phyloP scores from a whole-genome alignment of 2,797 vertebrate species.

The Oreortyx pictus region DNA sequence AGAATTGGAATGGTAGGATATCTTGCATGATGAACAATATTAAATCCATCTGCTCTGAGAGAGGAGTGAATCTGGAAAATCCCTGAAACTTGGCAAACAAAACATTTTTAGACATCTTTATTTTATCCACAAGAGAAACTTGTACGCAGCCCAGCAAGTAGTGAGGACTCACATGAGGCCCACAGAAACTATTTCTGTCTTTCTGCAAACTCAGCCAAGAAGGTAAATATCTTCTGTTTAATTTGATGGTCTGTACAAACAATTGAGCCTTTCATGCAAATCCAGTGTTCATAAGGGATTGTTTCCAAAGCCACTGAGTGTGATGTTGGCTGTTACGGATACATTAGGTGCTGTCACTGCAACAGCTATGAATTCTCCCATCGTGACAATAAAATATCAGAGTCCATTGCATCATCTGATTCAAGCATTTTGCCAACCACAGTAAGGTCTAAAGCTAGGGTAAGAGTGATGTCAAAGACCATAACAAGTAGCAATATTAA shows the following conservation, averaged over 20 bases:
- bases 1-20: not conserved
- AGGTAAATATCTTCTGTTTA: not conserved
- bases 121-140: not conserved
- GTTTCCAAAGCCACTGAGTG: not conserved
- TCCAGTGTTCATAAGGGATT: not conserved
- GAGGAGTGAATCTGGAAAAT: not conserved
- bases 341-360: not conserved
- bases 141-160: not conserved
- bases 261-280: not conserved
- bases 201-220: not conserved
- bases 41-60: not conserved
- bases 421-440: not conserved
- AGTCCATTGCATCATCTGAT: not conserved
- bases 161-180: not conserved
- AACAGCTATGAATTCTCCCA: not conserved
- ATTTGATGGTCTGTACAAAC: not conserved
- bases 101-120: not conserved
- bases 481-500: not conserved
- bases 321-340: slow-evolving; percentile 23
- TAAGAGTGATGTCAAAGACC: not conserved
- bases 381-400: not conserved
- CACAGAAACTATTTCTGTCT: not conserved
- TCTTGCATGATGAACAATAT: not conserved
- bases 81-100: not conserved
- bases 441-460: not conserved